Conservation (phyloP, 2,797 vertebrate genomes). For the Linurgus olivaceus region DNA sequence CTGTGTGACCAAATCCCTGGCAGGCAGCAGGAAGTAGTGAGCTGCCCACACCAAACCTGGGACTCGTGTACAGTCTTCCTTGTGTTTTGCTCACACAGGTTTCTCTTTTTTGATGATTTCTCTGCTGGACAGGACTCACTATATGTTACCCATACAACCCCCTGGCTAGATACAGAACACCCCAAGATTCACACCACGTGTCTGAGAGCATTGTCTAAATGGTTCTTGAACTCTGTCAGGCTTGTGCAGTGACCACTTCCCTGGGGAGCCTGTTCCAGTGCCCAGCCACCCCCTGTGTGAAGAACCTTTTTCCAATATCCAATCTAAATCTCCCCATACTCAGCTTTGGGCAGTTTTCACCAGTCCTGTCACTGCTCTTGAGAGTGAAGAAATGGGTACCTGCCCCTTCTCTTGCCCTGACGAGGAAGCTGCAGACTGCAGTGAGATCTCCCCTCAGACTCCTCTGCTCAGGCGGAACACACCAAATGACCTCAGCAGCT, state of each 20-base stretch:
- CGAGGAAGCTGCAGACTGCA: fast-evolving
- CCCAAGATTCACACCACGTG: background rate
- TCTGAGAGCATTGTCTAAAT: background rate
- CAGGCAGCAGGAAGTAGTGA: background rate
- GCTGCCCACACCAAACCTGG: fast-evolving
- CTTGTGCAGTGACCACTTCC: background rate
- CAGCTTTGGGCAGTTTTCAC: background rate
- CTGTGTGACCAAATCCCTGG: fast-evolving
- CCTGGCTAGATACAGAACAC: background rate
- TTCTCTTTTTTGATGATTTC: background rate
- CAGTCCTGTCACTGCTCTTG: background rate
- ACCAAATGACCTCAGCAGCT: background rate
- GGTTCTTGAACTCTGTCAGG: background rate
- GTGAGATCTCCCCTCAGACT: background rate
- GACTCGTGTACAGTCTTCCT: too few relatives aligned
- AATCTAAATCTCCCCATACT: background rate
- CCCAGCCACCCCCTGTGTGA: fast-evolving
- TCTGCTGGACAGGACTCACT: background rate
- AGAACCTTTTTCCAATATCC: background rate
- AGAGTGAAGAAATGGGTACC: background rate
- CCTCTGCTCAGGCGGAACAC: background rate
- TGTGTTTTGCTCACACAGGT: background rate
- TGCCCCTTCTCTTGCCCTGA: background rate
- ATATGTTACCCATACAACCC: fast-evolving
- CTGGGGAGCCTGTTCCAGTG: background rate